Evolutionary conservation across 37 sponge, comb jelly and placozoan genomes (phyloP).

Genomic region (Bolinopsis microptera): DNA sequence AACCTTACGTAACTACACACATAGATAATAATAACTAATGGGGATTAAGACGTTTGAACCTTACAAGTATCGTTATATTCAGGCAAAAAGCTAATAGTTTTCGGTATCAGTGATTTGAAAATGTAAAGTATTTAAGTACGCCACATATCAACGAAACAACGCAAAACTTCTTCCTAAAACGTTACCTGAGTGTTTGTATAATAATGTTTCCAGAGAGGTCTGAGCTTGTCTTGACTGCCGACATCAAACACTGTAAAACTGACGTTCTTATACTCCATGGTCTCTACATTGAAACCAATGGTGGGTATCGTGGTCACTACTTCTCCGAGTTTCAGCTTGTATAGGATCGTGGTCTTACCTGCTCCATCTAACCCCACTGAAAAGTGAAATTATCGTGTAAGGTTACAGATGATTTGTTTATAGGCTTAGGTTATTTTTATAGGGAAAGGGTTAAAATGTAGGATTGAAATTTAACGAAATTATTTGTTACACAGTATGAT

Average conservation of each 20-base stretch:
- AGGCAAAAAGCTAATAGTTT: no score
- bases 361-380: conserved; percentile 97
- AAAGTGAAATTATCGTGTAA: no score
- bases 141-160: no score
- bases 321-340: conserved; percentile 95
- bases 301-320: conserved; percentile 97
- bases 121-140: background rate
- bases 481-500: background rate
- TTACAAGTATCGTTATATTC: no score
- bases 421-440: no score
- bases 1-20: no score
- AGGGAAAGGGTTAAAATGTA: background rate
- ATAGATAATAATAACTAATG: no score
- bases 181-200: conserved; percentile 65
- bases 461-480: no score
- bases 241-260: conserved; percentile 74
- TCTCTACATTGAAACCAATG: conserved; percentile 99
- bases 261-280: conserved; percentile 98
- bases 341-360: conserved; percentile 96
- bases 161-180: no score
- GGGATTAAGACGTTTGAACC: no score
- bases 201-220: conserved; percentile 75
- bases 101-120: no score
- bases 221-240: conserved; percentile 70
- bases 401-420: no score